Percentiles rank a stretch among this genome's conserved stretches.
Conservation (phyloP, 2,113 vertebrate genomes). For the Heterocephalus glaber region DNA sequence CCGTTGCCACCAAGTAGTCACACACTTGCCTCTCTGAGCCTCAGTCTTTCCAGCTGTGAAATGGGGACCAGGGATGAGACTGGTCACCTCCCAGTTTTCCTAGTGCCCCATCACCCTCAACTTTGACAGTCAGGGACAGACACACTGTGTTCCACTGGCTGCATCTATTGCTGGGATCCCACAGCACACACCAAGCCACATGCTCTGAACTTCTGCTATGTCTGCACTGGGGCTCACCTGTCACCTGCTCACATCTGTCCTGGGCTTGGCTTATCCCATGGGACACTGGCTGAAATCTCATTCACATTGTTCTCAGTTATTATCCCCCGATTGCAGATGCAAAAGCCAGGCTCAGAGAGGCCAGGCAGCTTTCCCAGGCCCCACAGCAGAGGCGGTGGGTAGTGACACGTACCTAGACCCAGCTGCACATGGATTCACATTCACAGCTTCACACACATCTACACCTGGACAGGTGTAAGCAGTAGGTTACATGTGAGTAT, state of each 20-base stretch:
- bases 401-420: fast-evolving
- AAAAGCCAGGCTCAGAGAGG: background rate
- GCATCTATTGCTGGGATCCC: background rate
- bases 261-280: fast-evolving
- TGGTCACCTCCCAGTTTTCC: background rate
- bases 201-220: fast-evolving
- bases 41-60: background rate
- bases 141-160: background rate
- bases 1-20: background rate
- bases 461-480: fast-evolving
- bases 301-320: background rate
- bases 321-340: background rate
- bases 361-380: background rate
- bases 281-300: background rate
- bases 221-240: fast-evolving
- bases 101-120: background rate
- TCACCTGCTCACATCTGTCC: background rate
- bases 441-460: background rate
- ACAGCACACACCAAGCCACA: fast-evolving
- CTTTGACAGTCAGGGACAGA: background rate
- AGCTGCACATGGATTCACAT: fast-evolving
- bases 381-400: background rate
- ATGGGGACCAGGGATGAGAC: background rate
- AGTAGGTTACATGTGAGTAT: background rate
- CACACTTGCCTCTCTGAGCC: background rate